Evolutionary conservation across 1,140 invertebrate species (phyloP).

Genomic region (Drosophila equinoxialis): DNA sequence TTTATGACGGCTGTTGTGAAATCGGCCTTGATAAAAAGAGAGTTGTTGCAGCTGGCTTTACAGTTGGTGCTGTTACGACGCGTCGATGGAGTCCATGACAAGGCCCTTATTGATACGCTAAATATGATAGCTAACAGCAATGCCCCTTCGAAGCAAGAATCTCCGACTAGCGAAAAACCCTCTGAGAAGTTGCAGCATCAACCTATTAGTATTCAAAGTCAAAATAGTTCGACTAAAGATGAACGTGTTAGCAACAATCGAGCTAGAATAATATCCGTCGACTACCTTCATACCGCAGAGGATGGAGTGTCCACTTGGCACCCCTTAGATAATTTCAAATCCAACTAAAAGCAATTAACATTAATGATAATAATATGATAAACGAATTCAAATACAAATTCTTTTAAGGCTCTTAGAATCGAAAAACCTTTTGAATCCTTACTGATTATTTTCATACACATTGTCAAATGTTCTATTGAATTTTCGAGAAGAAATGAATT

Average conservation of each 20-base stretch:
- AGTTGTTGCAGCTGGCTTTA: background rate
- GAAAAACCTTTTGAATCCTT: no score
- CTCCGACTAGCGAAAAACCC: background rate
- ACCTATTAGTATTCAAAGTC: background rate
- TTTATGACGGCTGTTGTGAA: slow-evolving; percentile 10
- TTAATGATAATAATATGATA: background rate
- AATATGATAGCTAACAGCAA: background rate
- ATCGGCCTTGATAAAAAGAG: background rate
- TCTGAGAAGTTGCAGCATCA: background rate
- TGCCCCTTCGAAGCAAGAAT: no score
- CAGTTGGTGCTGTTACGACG: background rate
- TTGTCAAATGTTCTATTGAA: no score
- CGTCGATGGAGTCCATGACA: background rate
- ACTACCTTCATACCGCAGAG: background rate
- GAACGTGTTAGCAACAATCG: background rate
- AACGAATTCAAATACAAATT: no score
- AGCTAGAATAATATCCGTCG: background rate
- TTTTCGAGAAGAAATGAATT: no score
- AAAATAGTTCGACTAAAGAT: background rate
- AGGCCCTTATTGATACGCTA: background rate
- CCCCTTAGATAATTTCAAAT: background rate
- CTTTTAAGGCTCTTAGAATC: no score
- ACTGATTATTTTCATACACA: no score
- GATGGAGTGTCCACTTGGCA: background rate
- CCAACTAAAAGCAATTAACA: no score